Conservation (phyloP, 2,888 invertebrate genomes). For the Slavum lentiscoides region DNA sequence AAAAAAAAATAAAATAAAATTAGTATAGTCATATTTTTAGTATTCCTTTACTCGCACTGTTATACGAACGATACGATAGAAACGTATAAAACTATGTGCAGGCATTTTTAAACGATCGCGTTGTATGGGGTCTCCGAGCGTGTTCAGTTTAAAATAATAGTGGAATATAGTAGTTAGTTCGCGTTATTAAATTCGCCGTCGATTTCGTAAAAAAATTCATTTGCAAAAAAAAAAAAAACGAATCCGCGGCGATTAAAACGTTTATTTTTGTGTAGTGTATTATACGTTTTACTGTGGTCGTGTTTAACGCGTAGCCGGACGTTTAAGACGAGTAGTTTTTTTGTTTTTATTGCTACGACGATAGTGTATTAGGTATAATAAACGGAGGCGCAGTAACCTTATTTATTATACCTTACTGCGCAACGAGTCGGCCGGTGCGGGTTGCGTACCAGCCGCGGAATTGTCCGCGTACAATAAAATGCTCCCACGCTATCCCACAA, state of each 20-base stretch:
- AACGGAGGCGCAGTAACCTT: conserved; percentile 19
- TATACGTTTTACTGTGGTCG: background rate
- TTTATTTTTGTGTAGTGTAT: too few relatives aligned
- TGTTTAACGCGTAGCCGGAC: background rate
- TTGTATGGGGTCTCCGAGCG: conserved; percentile 11
- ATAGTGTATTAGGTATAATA: conserved; percentile 24
- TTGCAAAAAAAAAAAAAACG: too few relatives aligned
- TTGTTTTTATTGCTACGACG: background rate
- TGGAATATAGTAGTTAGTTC: too few relatives aligned
- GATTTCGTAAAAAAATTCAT: too few relatives aligned
- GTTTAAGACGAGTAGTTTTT: background rate
- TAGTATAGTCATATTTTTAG: conserved; percentile 39
- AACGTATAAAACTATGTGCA: conserved; percentile 2
- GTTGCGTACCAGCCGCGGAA: conserved; percentile 33
- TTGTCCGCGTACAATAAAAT: background rate
- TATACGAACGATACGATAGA: conserved; percentile 10
- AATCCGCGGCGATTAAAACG: too few relatives aligned
- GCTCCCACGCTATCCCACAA: conserved; percentile 25
- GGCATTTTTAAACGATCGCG: background rate
- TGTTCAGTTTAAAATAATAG: background rate
- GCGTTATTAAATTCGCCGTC: too few relatives aligned
- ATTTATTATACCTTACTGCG: conserved; percentile 24
- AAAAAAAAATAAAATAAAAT: conserved; percentile 27
- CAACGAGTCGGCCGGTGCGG: background rate
- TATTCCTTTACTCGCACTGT: conserved; percentile 15